Conservation (phyloP, 2,113 vertebrate genomes). For the Pituophis catenifer region DNA sequence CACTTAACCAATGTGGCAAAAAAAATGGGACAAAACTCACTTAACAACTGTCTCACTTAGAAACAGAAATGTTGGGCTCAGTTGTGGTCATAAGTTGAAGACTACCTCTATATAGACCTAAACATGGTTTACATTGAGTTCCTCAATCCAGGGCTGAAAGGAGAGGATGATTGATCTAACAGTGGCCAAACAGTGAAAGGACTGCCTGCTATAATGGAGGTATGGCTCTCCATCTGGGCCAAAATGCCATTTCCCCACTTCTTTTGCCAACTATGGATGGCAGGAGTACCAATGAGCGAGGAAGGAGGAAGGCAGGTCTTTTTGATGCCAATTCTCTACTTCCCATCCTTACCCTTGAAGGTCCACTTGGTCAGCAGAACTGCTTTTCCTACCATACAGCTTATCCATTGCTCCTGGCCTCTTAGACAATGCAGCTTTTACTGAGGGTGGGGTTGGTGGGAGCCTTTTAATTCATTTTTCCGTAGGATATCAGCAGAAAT, state of each 20-base stretch:
- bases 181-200: background rate
- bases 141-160: background rate
- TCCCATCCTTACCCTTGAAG: background rate
- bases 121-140: conserved; percentile 32
- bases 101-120: conserved; percentile 16
- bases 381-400: background rate
- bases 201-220: background rate
- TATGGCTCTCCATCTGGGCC: background rate
- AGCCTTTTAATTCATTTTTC: background rate
- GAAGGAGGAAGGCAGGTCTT: background rate
- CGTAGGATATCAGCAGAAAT: background rate
- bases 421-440: background rate
- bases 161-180: conserved; percentile 7
- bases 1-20: background rate
- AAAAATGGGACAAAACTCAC: background rate
- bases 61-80: background rate
- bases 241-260: background rate
- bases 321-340: background rate
- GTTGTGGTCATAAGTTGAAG: no score
- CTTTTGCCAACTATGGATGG: background rate
- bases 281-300: background rate
- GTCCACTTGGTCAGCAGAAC: background rate
- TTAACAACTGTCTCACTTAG: background rate
- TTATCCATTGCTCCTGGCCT: background rate
- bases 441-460: background rate